phyloP scores from a whole-genome alignment of 2,888 invertebrate genomes.

The Acanthosepion esculentum region DNA sequence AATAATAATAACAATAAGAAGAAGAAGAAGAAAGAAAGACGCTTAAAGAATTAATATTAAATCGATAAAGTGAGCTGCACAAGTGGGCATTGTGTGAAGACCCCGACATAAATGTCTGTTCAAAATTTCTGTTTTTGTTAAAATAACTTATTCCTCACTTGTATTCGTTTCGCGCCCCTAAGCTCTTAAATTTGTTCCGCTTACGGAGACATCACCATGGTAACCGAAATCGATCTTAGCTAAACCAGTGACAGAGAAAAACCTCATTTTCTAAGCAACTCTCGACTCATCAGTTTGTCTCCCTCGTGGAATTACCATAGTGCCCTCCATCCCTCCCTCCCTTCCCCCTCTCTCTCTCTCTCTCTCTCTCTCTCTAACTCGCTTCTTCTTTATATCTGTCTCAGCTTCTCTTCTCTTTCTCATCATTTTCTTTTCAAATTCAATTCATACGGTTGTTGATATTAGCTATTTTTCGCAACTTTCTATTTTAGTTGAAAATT shows the following conservation, averaged over 20 bases:
- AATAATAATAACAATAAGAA: too few species aligned
- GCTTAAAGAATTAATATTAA: too few species aligned
- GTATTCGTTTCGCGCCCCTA: constrained; percentile 56
- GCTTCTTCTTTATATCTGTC: not conserved
- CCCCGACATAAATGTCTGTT: constrained; percentile 51
- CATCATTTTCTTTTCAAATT: not conserved
- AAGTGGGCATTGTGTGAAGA: constrained; percentile 50
- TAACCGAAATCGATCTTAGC: constrained; percentile 57
- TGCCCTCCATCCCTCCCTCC: rapidly evolving
- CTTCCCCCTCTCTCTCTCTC: not conserved
- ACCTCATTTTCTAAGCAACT: not conserved
- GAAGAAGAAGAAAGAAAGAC: too few species aligned
- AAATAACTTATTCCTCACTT: constrained; percentile 61
- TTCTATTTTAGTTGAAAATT: not conserved
- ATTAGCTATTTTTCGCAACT: not conserved
- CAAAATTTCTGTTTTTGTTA: constrained; percentile 61
- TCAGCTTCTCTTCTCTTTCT: not conserved
- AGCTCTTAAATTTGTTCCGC: constrained; percentile 62
- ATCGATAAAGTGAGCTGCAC: not conserved
- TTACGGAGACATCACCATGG: constrained; percentile 59
- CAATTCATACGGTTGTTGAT: not conserved
- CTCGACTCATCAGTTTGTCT: not conserved
- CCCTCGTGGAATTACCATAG: not conserved
- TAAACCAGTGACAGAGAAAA: not conserved
- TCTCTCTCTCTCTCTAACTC: not conserved